Evolutionary conservation across 1,140 invertebrate genomes (phyloP), one percentile per base, ranked within the genome.

Genomic region (Agrypnia vestita): DNA sequence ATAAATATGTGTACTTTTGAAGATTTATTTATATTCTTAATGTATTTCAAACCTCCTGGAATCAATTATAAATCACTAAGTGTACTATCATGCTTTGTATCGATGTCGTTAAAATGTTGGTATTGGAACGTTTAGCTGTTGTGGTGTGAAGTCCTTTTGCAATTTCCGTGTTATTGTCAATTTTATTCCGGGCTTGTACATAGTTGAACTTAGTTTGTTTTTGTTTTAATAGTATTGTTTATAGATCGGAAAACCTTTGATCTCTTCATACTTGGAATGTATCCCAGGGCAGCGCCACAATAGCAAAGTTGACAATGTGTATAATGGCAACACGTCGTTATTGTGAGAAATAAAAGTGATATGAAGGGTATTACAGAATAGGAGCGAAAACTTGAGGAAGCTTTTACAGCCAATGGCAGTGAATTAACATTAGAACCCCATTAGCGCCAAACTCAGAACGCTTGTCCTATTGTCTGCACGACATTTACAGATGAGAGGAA

Each of bases 351-450:
- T 64, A 43, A 13, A 25, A 25, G 9, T 13, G 19, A 43, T 64
- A 8, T 9, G 61, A 64, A 43, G 19, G 19, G 11, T 44, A n/a
- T 19, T 7, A 35, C 19, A 64, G 19, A 7, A 35, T 21, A 64
- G 8, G 8, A 64, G 35, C n/a, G 47, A 51, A 47, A 73, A 56
- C 72, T 76, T 51, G 78, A 61, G 46, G 21, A 44, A 53, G 25
- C 44, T 75, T 80, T 80, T 75, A 80, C 67, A 61, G 49, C 78
- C 78, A 51, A 51, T 62, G 74, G 79, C 74, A 56, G 73, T 71
- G 47, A 53, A 80, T 80, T 80, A 76, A 80, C 79, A 80, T 80
- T 76, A 80, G 69, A 80, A 76, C n/a, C 44, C 53, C 79, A 80
- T 80, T 77, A 80, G 71, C 73, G 44, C 71, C 46, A 72, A 80